Percentiles rank a stretch among this genome's conserved stretches.
Evolutionary conservation across 2,888 invertebrate species (phyloP).

Genomic region (Euphydryas editha): DNA sequence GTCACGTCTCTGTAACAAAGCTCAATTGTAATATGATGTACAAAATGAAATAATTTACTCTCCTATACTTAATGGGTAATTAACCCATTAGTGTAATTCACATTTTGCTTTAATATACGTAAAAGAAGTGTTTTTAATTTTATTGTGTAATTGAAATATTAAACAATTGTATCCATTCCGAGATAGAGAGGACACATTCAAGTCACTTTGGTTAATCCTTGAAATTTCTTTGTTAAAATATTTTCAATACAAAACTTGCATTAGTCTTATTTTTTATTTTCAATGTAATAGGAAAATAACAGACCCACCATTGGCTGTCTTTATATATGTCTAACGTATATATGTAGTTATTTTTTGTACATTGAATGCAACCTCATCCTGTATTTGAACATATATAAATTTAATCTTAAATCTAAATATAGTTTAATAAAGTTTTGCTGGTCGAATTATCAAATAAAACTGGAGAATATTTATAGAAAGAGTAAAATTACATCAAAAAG

Average conservation of each 20-base stretch:
- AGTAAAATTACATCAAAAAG: constrained; percentile 59
- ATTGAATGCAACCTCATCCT: constrained; percentile 2
- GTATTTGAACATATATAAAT: background rate
- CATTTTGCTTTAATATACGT: too few relatives aligned
- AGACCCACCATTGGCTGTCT: background rate
- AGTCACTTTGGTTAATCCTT: too few relatives aligned
- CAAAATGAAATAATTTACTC: too few relatives aligned
- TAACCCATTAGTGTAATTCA: too few relatives aligned
- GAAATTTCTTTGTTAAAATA: too few relatives aligned
- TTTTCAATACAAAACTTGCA: too few relatives aligned
- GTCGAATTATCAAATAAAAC: constrained; percentile 23
- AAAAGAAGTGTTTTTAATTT: too few relatives aligned
- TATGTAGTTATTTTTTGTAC: background rate
- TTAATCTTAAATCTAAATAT: background rate
- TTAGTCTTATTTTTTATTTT: too few relatives aligned
- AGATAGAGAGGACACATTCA: too few relatives aligned
- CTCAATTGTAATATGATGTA: background rate
- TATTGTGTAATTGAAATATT: too few relatives aligned
- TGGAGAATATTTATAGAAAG: constrained; percentile 45
- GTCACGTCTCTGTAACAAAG: background rate
- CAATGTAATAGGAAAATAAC: background rate
- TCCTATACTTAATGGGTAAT: too few relatives aligned
- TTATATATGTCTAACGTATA: background rate
- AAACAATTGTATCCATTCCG: too few relatives aligned
- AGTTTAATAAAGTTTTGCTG: background rate